A percentile compares a stretch with the other conserved stretches of the same genome.
phyloP scores from a whole-genome alignment of 2,113 vertebrate genomes.

The Coptodon rendalli region DNA sequence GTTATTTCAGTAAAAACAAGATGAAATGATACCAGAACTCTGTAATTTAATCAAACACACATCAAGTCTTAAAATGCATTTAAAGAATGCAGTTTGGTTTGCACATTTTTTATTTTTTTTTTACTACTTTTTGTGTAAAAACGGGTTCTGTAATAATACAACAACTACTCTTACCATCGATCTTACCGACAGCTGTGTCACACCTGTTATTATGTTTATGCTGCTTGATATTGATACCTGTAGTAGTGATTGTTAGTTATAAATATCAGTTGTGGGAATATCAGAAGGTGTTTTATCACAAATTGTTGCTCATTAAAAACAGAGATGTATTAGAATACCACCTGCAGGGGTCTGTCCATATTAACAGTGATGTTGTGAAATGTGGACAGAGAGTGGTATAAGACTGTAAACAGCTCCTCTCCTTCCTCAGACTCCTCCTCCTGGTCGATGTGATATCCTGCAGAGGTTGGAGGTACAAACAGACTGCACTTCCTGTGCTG shows the following conservation, averaged over 20 bases:
- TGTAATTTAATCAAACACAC: not conserved
- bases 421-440: not conserved
- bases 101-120: not conserved
- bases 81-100: not conserved
- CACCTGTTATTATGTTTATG: not conserved
- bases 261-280: not conserved
- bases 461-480: not conserved
- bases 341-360: not conserved
- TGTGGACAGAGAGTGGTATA: not conserved
- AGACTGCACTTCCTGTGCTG: constrained; percentile 76
- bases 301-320: not conserved
- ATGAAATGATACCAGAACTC: not conserved
- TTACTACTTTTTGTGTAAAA: not conserved
- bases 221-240: not conserved
- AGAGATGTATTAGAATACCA: not conserved
- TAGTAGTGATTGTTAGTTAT: not conserved
- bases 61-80: not conserved
- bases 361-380: not conserved
- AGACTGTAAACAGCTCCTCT: not conserved
- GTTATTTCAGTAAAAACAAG: not conserved
- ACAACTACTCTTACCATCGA: not conserved
- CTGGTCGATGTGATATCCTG: constrained; percentile 34
- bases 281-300: not conserved
- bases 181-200: not conserved
- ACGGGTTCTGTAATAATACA: not conserved